Conservation (phyloP, 2,888 invertebrate genomes). For the Oscheius onirici region DNA sequence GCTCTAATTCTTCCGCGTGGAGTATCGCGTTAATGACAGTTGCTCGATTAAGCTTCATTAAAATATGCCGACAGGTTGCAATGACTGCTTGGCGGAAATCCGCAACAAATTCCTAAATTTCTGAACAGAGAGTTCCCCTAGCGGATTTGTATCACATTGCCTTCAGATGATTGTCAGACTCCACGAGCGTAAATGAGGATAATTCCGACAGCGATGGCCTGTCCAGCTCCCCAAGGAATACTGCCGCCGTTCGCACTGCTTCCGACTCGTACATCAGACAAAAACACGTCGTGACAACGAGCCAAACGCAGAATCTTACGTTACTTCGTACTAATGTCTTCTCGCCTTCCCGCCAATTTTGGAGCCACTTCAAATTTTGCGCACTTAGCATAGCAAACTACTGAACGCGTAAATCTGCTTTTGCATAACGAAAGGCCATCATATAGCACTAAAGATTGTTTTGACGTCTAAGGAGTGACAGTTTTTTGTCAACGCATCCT, state of each 20-base stretch:
- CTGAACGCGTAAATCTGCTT: background rate
- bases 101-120: slow-evolving; percentile 5
- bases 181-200: slow-evolving; percentile 30
- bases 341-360: background rate
- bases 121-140: too few relatives aligned
- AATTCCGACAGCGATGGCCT: slow-evolving; percentile 31
- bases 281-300: slow-evolving; percentile 19
- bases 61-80: slow-evolving; percentile 28
- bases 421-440: background rate
- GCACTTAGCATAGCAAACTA: slow-evolving; percentile 27
- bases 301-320: background rate
- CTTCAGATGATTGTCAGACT: slow-evolving; percentile 31
- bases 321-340: slow-evolving; percentile 6
- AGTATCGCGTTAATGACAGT: slow-evolving; percentile 32
- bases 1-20: slow-evolving; percentile 36
- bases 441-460: background rate
- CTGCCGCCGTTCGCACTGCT: slow-evolving; percentile 21
- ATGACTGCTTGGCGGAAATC: slow-evolving; percentile 6
- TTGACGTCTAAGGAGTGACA: background rate
- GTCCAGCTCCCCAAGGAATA: slow-evolving; percentile 16
- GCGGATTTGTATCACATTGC: slow-evolving; percentile 18
- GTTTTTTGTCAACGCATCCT: background rate
- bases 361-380: slow-evolving; percentile 16
- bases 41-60: slow-evolving; percentile 31
- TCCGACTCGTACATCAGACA: slow-evolving; percentile 12